Percentiles rank a stretch among this genome's conserved stretches.
Conservation (phyloP, 2,888 invertebrate species). For the Limnephilus auricula region DNA sequence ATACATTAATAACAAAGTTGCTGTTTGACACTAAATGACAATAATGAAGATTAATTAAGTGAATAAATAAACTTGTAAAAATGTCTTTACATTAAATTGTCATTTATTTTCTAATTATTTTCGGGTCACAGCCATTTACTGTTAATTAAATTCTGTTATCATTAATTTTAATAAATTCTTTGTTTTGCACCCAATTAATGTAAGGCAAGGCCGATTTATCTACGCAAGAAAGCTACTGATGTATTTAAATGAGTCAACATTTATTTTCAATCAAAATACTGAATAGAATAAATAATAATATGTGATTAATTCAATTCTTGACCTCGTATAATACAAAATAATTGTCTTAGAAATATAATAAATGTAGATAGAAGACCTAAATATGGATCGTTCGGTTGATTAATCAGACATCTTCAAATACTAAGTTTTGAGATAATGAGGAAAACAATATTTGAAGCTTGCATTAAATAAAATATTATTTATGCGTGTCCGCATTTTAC, state of each 20-base stretch:
- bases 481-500: too few species aligned
- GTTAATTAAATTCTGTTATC: background rate
- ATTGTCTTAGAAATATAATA: background rate
- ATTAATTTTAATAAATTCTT: background rate
- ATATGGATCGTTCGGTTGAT: too few species aligned
- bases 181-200: background rate
- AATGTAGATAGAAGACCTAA: background rate
- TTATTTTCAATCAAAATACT: background rate
- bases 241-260: background rate
- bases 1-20: background rate
- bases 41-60: background rate
- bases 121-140: conserved; percentile 35
- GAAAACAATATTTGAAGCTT: too few species aligned
- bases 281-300: background rate
- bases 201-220: background rate
- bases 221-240: background rate
- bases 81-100: background rate
- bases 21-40: background rate
- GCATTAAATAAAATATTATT: too few species aligned
- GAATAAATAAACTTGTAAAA: background rate
- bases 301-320: background rate
- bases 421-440: too few species aligned
- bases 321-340: background rate
- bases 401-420: too few species aligned
- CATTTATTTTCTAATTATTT: background rate